A percentile compares a stretch with the other conserved stretches of the same genome.
phyloP scores from a whole-genome alignment of 2,797 vertebrate species.

The Oceanodroma leucorhoa region DNA sequence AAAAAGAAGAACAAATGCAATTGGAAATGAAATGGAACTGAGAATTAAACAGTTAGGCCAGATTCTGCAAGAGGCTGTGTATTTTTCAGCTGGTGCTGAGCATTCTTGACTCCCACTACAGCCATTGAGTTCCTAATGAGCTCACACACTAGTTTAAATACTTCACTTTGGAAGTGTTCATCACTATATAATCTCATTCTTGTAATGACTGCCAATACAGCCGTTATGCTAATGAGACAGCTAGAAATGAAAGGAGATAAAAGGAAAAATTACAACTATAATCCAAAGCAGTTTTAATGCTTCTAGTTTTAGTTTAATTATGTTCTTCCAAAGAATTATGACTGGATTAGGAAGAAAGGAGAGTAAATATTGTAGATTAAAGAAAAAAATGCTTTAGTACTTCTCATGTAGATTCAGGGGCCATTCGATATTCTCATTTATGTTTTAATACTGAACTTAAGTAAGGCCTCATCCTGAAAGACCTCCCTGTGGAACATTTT shows the following conservation, averaged over 20 bases:
- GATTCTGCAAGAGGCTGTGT: background rate
- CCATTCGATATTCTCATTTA: background rate
- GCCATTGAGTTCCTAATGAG: constrained; percentile 2
- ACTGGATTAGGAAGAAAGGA: background rate
- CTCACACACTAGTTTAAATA: constrained; percentile 26
- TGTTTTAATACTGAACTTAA: background rate
- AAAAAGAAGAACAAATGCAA: background rate
- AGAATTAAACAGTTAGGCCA: background rate
- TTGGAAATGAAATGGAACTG: background rate
- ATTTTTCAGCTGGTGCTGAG: background rate
- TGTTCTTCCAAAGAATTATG: constrained; percentile 5
- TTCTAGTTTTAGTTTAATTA: constrained; percentile 41
- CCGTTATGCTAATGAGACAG: constrained; percentile 53
- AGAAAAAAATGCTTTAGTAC: background rate
- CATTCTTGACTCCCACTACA: background rate
- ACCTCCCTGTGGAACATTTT: background rate
- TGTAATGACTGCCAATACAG: constrained; percentile 45
- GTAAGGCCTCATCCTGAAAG: background rate
- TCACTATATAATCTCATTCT: constrained; percentile 40
- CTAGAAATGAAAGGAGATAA: constrained; percentile 42
- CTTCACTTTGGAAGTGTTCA: constrained; percentile 12
- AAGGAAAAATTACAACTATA: constrained; percentile 4
- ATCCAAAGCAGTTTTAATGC: background rate
- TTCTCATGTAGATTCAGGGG: background rate
- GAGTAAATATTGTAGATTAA: background rate